Evolutionary conservation across 2,113 vertebrate genomes (phyloP).

Genomic region (Xerus inauris): DNA sequence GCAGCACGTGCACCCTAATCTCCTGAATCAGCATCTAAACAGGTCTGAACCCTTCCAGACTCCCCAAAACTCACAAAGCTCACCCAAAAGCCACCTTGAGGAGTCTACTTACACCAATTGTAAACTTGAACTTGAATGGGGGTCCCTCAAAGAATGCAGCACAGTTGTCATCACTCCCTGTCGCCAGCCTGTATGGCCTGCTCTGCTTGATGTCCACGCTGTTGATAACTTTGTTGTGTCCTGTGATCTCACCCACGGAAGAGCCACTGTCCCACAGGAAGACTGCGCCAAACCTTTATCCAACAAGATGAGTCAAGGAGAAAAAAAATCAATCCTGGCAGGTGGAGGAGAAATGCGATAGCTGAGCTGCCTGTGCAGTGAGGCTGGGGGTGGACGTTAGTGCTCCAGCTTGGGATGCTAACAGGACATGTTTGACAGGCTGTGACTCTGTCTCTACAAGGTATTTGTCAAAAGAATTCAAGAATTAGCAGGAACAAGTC

Average conservation of each 20-base stretch:
- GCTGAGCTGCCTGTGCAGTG: accelerated
- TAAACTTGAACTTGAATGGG: constrained; percentile 97
- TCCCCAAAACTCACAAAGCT: neutral
- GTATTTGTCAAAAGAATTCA: accelerated
- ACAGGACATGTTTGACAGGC: accelerated
- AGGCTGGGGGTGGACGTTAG: accelerated
- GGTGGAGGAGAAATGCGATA: accelerated
- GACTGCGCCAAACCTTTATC: constrained; percentile 92
- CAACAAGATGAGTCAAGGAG: neutral
- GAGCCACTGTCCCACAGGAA: constrained; percentile 98
- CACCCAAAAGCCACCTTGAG: neutral
- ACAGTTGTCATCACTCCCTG: constrained; percentile 93
- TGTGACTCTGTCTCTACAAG: accelerated
- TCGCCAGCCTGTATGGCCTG: constrained; percentile 93
- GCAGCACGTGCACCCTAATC: accelerated
- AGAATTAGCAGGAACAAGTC: neutral
- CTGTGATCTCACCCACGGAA: constrained; percentile 93
- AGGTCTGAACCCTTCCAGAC: neutral
- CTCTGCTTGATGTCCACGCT: constrained; percentile 95
- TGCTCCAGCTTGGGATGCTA: accelerated
- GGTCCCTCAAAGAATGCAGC: constrained; percentile 94
- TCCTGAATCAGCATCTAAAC: neutral
- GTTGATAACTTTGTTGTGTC: constrained; percentile 96
- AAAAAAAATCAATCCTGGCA: neutral
- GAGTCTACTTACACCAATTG: constrained; percentile 89